Percentiles rank a stretch among this genome's conserved stretches.
Conservation (phyloP, 2,113 vertebrate species). For the Neogale vison region DNA sequence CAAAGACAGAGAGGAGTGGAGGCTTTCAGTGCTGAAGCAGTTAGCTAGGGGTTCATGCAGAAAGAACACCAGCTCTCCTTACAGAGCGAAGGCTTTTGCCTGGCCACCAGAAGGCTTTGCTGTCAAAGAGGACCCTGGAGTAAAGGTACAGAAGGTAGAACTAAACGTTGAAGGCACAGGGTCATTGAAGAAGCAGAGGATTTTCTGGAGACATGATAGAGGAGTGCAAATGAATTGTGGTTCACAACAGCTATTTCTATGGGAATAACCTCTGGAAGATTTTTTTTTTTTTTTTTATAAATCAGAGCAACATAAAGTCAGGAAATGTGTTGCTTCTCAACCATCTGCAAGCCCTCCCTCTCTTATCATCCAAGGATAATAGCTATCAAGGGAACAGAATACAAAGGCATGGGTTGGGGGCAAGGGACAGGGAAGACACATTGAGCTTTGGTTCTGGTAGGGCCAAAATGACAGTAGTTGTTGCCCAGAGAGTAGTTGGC, state of each 20-base stretch:
- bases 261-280: neutral
- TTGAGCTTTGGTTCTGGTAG: neutral
- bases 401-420: neutral
- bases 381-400: neutral
- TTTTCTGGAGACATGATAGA: neutral
- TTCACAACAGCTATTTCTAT: neutral
- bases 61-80: neutral
- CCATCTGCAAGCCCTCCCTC: neutral
- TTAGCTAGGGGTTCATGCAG: neutral
- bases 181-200: neutral
- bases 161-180: neutral
- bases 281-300: neutral
- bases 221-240: neutral
- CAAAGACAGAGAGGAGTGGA: neutral
- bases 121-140: neutral
- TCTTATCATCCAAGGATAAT: neutral
- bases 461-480: neutral
- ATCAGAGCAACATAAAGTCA: neutral
- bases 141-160: neutral
- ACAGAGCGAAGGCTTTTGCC: neutral
- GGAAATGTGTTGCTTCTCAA: neutral
- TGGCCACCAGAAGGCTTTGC: neutral
- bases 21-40: neutral
- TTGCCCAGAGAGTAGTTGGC: neutral
- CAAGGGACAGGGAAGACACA: neutral